Base-by-base conservation (phyloP, 1,140 invertebrate species). In the Pseudomyrmex sp. region DNA sequence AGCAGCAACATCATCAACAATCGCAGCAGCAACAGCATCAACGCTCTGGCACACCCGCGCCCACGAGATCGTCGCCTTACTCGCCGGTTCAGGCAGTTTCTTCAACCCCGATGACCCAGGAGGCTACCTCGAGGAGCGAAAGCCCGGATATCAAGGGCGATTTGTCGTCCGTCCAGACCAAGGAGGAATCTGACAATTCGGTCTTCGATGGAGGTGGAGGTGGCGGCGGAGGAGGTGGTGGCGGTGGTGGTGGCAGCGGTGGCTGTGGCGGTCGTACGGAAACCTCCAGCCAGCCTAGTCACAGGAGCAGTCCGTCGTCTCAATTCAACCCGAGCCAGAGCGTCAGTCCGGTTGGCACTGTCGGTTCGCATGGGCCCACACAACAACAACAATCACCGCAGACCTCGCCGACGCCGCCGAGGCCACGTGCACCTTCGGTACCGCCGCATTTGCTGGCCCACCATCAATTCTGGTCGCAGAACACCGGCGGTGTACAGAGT, bases 121-220 rank as follows among this genome's bases (percentile, higher is more conserved):
- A 93, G 89, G 48, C 88, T 23, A 92, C 82, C 74, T 91, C 90
- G 83, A 91, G 92, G 88, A 90, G 91, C 87, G 91, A 94, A 84
- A 92, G 89, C 26, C 93, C 93, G 44, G 94, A 92, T 89, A 20
- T 70, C 44, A 92, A 90, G 46, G 90, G 91, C 23, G 90, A 93
- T 83, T 82, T 92, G 70, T 93, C 91, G n/a, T 93, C 91, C 69
- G 91, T 89, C 46, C 94, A 95, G 69, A 92, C 93, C 46, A 95
- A 95, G 87, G 92, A 95, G 82, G 95, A 95, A 58, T 92, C 94
- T 5, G 95, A 95, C 69, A 95, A 95, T 84, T 94, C 94, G 58
- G 95, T 95, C 2, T 95, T 95, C 83, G 95, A 95, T 84, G 94
- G 95, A 48, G 95, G 95, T 58, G 95, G 94, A 65, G 73, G 88